These are phyloP conservation scores for Drosophila eohydei DNA, from an alignment of 2,888 invertebrate species.

Conservation along the genomic window DNA sequence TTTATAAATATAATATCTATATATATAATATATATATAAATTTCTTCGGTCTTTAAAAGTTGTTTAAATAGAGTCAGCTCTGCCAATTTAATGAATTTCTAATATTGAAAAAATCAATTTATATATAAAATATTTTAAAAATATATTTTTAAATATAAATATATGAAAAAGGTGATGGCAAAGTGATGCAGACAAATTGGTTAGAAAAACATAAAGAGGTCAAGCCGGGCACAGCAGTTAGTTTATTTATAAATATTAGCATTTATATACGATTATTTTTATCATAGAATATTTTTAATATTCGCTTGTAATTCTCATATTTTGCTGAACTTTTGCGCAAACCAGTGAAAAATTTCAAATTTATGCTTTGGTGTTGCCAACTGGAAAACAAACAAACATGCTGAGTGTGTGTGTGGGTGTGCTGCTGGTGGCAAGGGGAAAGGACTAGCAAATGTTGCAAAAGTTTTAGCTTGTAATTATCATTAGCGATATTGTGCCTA, in stretches of 20 bases:
- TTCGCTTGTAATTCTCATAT: constrained; percentile 9
- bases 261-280: not conserved
- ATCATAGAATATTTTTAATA: constrained; percentile 5
- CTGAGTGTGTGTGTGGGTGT: not conserved
- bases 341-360: constrained; percentile 64
- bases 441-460: constrained; percentile 59
- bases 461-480: constrained; percentile 79
- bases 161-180: no score
- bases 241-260: not conserved
- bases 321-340: constrained; percentile 55
- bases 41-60: no score
- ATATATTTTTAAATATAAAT: not conserved
- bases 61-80: no score
- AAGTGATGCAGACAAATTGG: not conserved
- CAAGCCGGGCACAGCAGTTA: not conserved
- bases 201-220: not conserved
- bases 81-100: not conserved
- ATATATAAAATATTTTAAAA: not conserved
- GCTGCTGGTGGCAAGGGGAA: constrained; percentile 1
- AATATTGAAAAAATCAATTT: not conserved
- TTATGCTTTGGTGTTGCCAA: constrained; percentile 73
- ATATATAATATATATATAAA: no score
- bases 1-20: no score
- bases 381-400: constrained; percentile 53
- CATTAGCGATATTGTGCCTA: constrained; percentile 81